These are phyloP conservation scores for Coenonympha glycerion DNA, from an alignment of 2,888 invertebrate genomes.

Conservation along the genomic window DNA sequence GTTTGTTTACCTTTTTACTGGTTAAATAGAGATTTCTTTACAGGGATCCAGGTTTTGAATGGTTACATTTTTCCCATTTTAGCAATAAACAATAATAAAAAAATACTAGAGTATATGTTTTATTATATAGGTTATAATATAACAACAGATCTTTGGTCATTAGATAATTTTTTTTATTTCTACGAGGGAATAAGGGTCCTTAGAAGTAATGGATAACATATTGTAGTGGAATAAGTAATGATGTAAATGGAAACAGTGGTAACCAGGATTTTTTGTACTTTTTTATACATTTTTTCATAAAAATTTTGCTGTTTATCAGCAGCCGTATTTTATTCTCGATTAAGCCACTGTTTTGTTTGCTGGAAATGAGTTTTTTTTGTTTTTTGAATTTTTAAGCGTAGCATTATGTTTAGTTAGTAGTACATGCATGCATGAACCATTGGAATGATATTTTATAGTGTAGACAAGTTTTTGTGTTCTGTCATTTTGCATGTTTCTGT, in stretches of 20 bases:
- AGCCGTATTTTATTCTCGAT: slow-evolving; percentile 33
- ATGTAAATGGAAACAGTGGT: slow-evolving; percentile 41
- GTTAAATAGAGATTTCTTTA: slow-evolving; percentile 26
- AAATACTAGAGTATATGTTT: slow-evolving; percentile 25
- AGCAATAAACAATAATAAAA: slow-evolving; percentile 9
- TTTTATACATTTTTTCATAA: slow-evolving; percentile 21
- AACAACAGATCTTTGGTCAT: slow-evolving; percentile 38
- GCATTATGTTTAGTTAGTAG: slow-evolving; percentile 33
- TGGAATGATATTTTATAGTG: slow-evolving; percentile 28
- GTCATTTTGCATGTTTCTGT: slow-evolving; percentile 56
- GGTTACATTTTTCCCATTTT: slow-evolving; percentile 8
- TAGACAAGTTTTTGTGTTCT: slow-evolving; percentile 37
- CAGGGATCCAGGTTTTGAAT: slow-evolving; percentile 33
- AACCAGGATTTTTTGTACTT: slow-evolving; percentile 63
- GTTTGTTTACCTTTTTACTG: slow-evolving; percentile 2
- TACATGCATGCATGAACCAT: slow-evolving; percentile 25
- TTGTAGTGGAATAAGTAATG: slow-evolving; percentile 40
- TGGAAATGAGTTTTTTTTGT: slow-evolving; percentile 17
- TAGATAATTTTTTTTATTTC: slow-evolving; percentile 1
- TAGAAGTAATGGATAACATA: slow-evolving; percentile 29
- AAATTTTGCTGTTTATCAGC: slow-evolving; percentile 60
- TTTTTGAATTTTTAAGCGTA: slow-evolving; percentile 23
- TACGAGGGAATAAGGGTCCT: slow-evolving; percentile 17
- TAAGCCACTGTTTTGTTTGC: slow-evolving; percentile 32
- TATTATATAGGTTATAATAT: slow-evolving; percentile 16